Evolutionary conservation across 2,888 invertebrate genomes (phyloP), one percentile per base, ranked within the genome.

Genomic region (Erpobdella octoculata): DNA sequence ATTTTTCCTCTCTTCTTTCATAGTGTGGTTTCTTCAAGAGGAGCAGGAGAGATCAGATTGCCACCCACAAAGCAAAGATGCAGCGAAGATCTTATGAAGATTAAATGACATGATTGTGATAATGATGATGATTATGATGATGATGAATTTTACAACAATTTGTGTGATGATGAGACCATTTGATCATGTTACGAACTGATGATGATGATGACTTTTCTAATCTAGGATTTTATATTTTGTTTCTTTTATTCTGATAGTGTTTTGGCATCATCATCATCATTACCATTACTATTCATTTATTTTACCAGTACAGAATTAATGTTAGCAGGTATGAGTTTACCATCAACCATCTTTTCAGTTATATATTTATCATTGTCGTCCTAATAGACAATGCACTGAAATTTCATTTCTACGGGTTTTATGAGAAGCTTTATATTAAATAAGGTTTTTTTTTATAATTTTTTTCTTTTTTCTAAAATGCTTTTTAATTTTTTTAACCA

Each of bases 21-120:
- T 76, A 80, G 80, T 75, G 78, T 75, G 80, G 81, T 18, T 81
- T 81, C 77, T 81, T 81, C 76, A 79, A 79, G 75, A 75, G 81
- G 72, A 77, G 78, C 66, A 76, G 78, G 62, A 78, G 78, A 64
- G 79, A 78, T 46, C 79, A 78, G 37, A 76, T 79, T 76, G 78
- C 78, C 53, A 68, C 53, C 36, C 68, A 73, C 65, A 71, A 67
- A 35, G 73, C 71, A 5, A 46, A 67, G 37, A 37, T 68, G 37
- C 58, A 58, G 64, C n/a, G 18, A 53, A 25, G 53, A 9, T 28
- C n/a, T 53, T 28, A 53, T 53, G 53, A 53, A 4, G 53, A 53
- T 8, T 46, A 2, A 25, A 48, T 25, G 4, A 53, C 28, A 9
- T 25, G 8, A 6, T 21, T 6, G n/a, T n/a, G 5, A 59, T 2